Percentiles rank a stretch among this genome's conserved stretches.
Conservation (phyloP, 2,888 invertebrate genomes). For the Ormyrus nitidulus region DNA sequence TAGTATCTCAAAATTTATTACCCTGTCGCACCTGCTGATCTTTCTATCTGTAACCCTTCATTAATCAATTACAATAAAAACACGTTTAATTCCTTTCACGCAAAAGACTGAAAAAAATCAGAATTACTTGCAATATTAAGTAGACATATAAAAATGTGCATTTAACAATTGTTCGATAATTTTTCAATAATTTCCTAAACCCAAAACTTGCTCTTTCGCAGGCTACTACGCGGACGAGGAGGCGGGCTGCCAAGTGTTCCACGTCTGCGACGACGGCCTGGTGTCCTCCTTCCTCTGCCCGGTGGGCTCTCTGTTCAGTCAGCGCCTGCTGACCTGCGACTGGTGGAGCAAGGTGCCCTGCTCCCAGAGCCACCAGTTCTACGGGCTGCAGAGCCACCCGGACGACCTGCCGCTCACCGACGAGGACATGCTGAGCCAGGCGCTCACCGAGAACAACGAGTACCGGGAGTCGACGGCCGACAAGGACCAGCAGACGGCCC, state of each 20-base stretch:
- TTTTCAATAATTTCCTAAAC: too few relatives aligned
- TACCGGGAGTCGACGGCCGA: conserved; percentile 23
- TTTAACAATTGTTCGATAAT: too few relatives aligned
- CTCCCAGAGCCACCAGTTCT: conserved; percentile 75
- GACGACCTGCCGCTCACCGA: conserved; percentile 62
- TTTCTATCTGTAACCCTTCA: too few relatives aligned
- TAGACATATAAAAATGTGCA: too few relatives aligned
- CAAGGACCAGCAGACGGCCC: conserved; percentile 57
- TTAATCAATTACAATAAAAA: too few relatives aligned
- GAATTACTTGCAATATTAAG: too few relatives aligned
- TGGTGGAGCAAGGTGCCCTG: conserved; percentile 85
- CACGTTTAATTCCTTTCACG: too few relatives aligned
- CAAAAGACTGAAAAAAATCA: too few relatives aligned
- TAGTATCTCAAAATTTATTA: too few relatives aligned
- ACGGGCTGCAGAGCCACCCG: conserved; percentile 54
- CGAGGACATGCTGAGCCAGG: conserved; percentile 78
- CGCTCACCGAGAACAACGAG: conserved; percentile 66
- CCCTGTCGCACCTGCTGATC: too few relatives aligned
- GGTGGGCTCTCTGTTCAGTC: conserved; percentile 83
- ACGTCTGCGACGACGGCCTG: conserved; percentile 79
- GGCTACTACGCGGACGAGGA: conserved; percentile 83
- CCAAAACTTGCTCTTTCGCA: conserved; percentile 63
- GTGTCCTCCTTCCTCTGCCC: conserved; percentile 82
- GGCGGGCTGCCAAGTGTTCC: conserved; percentile 82
- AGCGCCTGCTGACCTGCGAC: conserved; percentile 81